Evolutionary conservation across 2,888 invertebrate species (phyloP), one percentile per base, ranked within the genome.

Genomic region (Pollenia angustigena): DNA sequence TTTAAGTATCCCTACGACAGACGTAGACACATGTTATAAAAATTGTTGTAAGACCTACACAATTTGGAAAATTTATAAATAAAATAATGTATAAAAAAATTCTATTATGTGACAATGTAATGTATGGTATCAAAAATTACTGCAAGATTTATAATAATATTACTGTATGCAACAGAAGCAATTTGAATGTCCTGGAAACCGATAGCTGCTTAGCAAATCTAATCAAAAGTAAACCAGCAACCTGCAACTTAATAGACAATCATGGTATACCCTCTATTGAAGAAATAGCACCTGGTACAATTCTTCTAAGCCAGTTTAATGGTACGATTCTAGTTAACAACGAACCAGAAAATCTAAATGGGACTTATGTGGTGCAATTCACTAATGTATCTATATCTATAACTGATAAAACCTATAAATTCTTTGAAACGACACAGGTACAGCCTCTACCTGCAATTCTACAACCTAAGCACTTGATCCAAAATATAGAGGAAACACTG

Each of bases 401-500:
- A 46, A 7, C 11, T 11, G 16, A 50, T n/a, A 42, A 42, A 62
- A 40, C 50, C 1, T 62, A 75, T 9, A 16, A 23, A 7, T 62
- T 62, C 4, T 50, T 62, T 18, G 50, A 50, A 64, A n/a, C 23
- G 16, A 52, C 12, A n/a, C 40, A 40, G 16, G 7, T 54, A 52
- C 64, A 78, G 56, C 54, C 56, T 4, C 32, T 78, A 46, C 76
- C 58, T 1, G 64, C 80, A 2, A 71, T 71, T n/a, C 14, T 80
- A 50, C 60, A 71, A 52, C 14, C 79, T 23, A 44, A n/a, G 14
- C 1, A 60, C 10, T 14, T 11, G 7, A 40, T 18, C 14, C 40
- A 16, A 52, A 60, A 62, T 23, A 50, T 74, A 42, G 72, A 72
- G 64, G 66, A 74, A 56, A 74, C 72, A 0, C 4, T 79, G 12